These are phyloP conservation scores for Cryptomyrus ogoouensis DNA, from an alignment of 2,113 vertebrate genomes.

Conservation along the genomic window DNA sequence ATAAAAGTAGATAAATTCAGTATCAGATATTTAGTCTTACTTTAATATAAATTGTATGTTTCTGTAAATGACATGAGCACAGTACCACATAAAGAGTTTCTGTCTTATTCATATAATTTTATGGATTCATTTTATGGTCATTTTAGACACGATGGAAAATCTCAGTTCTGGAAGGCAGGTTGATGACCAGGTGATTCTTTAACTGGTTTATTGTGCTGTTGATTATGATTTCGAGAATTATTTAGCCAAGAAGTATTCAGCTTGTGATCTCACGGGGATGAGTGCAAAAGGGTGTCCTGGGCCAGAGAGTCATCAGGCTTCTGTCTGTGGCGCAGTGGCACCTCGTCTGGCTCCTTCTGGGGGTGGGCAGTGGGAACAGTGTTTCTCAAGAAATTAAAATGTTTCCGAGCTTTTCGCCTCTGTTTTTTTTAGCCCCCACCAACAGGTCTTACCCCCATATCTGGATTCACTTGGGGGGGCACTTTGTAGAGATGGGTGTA, in stretches of 20 bases:
- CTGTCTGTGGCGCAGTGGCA: neutral
- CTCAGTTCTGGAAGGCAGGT: neutral
- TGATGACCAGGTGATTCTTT: neutral
- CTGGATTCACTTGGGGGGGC: slow-evolving; percentile 32
- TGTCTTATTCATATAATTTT: neutral
- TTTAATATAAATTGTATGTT: neutral
- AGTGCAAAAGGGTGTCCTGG: neutral
- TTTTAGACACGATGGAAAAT: neutral
- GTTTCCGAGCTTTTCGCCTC: slow-evolving; percentile 25
- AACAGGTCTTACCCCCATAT: slow-evolving; percentile 26
- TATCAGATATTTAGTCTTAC: neutral
- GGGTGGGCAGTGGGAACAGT: slow-evolving; percentile 60
- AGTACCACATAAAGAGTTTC: neutral
- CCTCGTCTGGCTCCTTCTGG: neutral
- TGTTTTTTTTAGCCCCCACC: slow-evolving; percentile 16
- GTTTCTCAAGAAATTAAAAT: slow-evolving; percentile 50
- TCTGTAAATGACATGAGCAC: neutral
- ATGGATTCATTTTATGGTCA: neutral
- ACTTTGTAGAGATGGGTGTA: slow-evolving; percentile 42
- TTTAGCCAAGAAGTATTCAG: neutral
- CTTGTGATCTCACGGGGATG: neutral
- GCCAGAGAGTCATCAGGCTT: neutral
- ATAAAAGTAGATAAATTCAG: neutral
- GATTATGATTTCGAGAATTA: neutral
- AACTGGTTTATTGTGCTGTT: neutral